Conservation (phyloP, 2,797 vertebrate species). For the Synanceia verrucosa region DNA sequence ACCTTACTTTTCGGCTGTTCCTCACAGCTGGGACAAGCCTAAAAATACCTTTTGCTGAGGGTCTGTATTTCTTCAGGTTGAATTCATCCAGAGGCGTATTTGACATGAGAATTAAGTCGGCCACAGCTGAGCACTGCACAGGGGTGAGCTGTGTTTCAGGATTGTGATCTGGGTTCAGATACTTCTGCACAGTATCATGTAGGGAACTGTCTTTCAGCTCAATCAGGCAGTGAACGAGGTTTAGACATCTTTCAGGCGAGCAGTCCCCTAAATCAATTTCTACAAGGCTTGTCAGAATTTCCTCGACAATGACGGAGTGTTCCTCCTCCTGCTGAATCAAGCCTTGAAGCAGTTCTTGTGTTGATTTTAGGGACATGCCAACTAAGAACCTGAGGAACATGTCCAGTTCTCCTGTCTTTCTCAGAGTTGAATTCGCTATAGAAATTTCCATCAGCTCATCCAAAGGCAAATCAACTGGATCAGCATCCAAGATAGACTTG, state of each 20-base stretch:
- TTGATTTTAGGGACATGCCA: conserved; percentile 30
- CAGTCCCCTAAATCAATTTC: fast-evolving
- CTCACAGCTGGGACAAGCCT: conserved; percentile 43
- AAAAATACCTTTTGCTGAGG: conserved; percentile 16
- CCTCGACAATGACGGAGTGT: background rate
- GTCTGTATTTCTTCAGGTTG: conserved; percentile 49
- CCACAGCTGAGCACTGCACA: conserved; percentile 45
- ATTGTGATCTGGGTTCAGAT: background rate
- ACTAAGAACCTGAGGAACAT: conserved; percentile 50
- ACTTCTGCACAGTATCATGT: conserved; percentile 9
- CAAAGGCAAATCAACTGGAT: conserved; percentile 31
- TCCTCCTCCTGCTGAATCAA: conserved; percentile 35
- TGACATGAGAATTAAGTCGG: conserved; percentile 36
- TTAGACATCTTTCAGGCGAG: conserved; percentile 46
- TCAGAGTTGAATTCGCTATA: background rate
- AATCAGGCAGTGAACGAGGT: conserved; percentile 41
- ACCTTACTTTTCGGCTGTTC: conserved; percentile 38
- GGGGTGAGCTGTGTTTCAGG: conserved; percentile 29
- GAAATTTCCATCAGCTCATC: conserved; percentile 30
- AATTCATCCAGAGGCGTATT: conserved; percentile 34
- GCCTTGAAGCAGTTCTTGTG: background rate
- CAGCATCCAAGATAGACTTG: background rate
- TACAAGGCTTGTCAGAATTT: conserved; percentile 14
- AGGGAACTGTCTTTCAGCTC: conserved; percentile 43
- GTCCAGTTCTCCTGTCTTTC: conserved; percentile 39